phyloP scores from a whole-genome alignment of 2,113 vertebrate species.

The Rhadina sibilatrix region DNA sequence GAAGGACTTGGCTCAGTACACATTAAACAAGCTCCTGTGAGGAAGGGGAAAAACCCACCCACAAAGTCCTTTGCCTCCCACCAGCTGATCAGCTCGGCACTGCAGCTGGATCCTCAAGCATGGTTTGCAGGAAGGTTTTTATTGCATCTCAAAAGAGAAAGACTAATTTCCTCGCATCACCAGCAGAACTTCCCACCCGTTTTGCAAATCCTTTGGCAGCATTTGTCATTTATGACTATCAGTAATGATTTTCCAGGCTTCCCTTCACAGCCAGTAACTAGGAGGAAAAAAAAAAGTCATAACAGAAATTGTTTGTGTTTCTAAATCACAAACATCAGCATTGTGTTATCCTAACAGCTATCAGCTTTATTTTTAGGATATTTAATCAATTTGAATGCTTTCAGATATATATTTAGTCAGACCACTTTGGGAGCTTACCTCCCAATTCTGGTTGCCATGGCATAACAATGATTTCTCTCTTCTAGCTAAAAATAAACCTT shows the following conservation, averaged over 20 bases:
- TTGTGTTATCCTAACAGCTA: background rate
- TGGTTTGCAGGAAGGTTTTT: accelerated
- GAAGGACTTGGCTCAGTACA: background rate
- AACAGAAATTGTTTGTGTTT: background rate
- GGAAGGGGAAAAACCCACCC: background rate
- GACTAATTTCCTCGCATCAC: background rate
- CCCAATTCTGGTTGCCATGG: slow-evolving; percentile 67
- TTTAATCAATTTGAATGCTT: slow-evolving; percentile 64
- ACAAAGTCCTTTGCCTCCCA: background rate
- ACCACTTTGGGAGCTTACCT: slow-evolving; percentile 54
- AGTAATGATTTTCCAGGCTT: background rate
- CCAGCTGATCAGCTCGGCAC: accelerated
- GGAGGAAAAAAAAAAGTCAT: background rate
- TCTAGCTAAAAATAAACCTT: slow-evolving; percentile 69
- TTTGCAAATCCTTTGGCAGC: background rate
- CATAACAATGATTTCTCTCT: slow-evolving; percentile 60
- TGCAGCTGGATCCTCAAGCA: background rate
- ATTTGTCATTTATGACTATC: slow-evolving; percentile 16
- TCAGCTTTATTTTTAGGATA: slow-evolving; percentile 66
- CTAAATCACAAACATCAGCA: slow-evolving; percentile 24
- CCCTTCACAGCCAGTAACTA: background rate
- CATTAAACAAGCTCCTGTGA: background rate
- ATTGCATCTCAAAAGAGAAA: background rate
- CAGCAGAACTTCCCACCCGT: background rate
- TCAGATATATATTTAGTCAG: slow-evolving; percentile 65